phyloP scores from a whole-genome alignment of 2,797 vertebrate genomes.

The Chelmon rostratus region DNA sequence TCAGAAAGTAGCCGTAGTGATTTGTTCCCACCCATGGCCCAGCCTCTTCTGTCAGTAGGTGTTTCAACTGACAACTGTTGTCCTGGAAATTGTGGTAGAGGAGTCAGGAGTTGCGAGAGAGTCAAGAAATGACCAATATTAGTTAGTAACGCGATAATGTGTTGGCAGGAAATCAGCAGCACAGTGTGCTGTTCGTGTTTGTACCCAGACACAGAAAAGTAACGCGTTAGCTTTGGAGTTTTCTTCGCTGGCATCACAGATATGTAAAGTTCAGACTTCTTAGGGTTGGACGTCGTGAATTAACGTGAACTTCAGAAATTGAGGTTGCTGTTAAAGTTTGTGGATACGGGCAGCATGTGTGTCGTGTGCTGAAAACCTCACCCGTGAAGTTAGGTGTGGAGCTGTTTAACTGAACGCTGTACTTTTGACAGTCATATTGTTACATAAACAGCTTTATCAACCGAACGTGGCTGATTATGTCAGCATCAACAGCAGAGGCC shows the following conservation, averaged over 20 bases:
- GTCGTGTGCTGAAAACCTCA: background rate
- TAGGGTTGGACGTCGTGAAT: background rate
- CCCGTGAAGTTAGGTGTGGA: background rate
- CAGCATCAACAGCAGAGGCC: conserved; percentile 83
- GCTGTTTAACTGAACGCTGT: background rate
- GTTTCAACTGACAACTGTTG: conserved; percentile 26
- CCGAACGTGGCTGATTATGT: conserved; percentile 63
- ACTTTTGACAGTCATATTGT: background rate
- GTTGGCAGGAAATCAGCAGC: background rate
- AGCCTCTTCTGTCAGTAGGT: conserved; percentile 33
- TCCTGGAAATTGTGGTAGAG: conserved; percentile 36
- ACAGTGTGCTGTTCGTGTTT: background rate
- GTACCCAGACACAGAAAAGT: background rate
- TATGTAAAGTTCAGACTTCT: conserved; percentile 4
- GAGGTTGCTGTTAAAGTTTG: background rate
- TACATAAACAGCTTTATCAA: conserved; percentile 21
- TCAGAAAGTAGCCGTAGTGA: conserved; percentile 34
- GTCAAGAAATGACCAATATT: background rate
- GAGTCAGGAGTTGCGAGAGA: background rate
- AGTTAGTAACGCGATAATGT: background rate
- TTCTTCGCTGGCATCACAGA: background rate
- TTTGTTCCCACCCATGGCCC: conserved; percentile 49
- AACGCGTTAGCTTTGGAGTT: background rate
- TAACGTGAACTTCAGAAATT: conserved; percentile 31
- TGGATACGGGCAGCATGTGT: accelerated